Percentiles rank a stretch among this genome's conserved stretches.
Conservation (phyloP, 2,888 invertebrate genomes). For the Drosophila acutilabella region DNA sequence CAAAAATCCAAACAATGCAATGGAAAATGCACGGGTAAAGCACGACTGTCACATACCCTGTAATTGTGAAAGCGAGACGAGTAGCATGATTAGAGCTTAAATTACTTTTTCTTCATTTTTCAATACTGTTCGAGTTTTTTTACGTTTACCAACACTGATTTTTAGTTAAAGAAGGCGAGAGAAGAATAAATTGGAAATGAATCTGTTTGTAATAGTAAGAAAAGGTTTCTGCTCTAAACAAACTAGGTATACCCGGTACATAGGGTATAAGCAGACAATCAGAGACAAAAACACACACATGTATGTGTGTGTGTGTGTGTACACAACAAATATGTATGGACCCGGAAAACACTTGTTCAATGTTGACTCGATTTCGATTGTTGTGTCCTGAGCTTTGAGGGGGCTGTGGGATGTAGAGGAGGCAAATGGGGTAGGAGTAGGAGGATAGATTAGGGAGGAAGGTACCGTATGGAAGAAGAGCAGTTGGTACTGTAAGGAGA, state of each 20-base stretch:
- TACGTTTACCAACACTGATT: too few relatives aligned
- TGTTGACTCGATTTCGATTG: constrained; percentile 53
- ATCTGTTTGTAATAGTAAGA: too few relatives aligned
- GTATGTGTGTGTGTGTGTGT: background rate
- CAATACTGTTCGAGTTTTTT: too few relatives aligned
- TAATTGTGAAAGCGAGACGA: too few relatives aligned
- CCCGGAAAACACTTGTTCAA: constrained; percentile 49
- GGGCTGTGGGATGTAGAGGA: background rate
- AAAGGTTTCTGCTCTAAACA: too few relatives aligned
- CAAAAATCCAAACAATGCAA: constrained; percentile 35
- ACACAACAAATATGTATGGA: constrained; percentile 13
- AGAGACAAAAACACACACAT: constrained; percentile 9
- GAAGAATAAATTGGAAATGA: too few relatives aligned
- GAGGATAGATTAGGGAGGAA: background rate
- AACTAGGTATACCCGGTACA: too few relatives aligned
- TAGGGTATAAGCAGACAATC: background rate
- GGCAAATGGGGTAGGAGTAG: background rate
- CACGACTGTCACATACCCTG: background rate
- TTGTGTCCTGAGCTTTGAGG: constrained; percentile 25
- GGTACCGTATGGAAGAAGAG: too few relatives aligned
- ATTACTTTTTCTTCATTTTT: too few relatives aligned
- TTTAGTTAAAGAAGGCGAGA: too few relatives aligned
- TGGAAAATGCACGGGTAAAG: constrained; percentile 6
- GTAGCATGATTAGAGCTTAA: too few relatives aligned
- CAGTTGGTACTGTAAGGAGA: too few relatives aligned